A percentile compares a stretch with the other conserved stretches of the same genome.
Evolutionary conservation across 64 coral and sea anemone genomes (phyloP).

Genomic region (Dendronephthya gigantea): DNA sequence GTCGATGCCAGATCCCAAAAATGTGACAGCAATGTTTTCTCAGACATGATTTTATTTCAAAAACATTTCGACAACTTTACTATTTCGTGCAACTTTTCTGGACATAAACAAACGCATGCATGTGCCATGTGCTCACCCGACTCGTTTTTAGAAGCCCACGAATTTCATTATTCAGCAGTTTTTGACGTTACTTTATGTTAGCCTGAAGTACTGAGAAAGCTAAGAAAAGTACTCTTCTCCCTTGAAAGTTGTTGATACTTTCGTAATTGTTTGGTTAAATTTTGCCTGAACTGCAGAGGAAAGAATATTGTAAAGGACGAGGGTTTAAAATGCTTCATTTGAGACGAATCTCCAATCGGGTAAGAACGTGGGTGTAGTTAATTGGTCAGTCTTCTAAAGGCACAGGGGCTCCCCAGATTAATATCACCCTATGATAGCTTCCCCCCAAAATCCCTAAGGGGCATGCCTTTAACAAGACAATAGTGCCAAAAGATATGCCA

Average conservation of each 20-base stretch:
- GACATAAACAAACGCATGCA: neutral
- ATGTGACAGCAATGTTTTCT: slow-evolving; percentile 50
- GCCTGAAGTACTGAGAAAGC: neutral
- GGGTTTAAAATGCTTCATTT: neutral
- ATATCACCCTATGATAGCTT: no score
- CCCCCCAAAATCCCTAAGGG: no score
- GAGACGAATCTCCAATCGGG: neutral
- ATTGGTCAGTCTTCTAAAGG: neutral
- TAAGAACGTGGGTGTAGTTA: neutral
- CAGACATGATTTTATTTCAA: slow-evolving; percentile 37
- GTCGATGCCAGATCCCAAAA: slow-evolving; percentile 86
- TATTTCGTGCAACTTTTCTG: neutral
- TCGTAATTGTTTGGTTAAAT: neutral
- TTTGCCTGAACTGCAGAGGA: no score
- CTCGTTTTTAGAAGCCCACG: neutral
- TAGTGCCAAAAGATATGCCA: no score
- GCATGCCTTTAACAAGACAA: no score
- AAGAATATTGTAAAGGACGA: no score
- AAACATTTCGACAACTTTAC: neutral
- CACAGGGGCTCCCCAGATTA: no score
- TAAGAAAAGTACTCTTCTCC: neutral
- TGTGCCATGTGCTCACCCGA: no score
- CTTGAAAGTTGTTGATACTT: neutral
- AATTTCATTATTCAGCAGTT: neutral
- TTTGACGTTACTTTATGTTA: neutral